Evolutionary conservation across 2,888 invertebrate genomes (phyloP).

Genomic region (Machimus atricapillus): DNA sequence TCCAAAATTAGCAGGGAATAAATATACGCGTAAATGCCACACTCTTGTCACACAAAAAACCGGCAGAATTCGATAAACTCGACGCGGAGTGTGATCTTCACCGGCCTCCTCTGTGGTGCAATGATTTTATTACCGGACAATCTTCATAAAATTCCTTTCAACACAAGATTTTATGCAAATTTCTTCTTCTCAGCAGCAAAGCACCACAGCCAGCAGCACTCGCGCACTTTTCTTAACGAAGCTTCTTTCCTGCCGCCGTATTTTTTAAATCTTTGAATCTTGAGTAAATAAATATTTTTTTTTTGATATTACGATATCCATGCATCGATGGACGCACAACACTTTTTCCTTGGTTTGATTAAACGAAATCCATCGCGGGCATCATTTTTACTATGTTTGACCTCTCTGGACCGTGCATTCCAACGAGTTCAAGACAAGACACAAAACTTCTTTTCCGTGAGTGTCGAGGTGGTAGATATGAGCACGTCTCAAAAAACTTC

Average conservation of each 20-base stretch:
- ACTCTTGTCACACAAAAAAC: background rate
- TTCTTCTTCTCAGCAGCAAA: background rate
- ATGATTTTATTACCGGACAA: background rate
- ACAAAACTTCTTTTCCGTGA: background rate
- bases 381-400: constrained; percentile 30
- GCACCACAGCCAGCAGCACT: background rate
- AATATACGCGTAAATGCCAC: background rate
- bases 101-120: background rate
- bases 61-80: background rate
- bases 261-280: background rate
- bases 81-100: background rate
- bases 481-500: constrained; percentile 37
- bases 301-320: background rate
- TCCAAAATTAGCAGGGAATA: constrained; percentile 12
- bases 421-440: constrained; percentile 40
- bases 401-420: constrained; percentile 39
- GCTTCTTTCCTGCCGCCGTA: background rate
- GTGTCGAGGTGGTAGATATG: background rate
- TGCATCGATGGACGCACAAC: constrained; percentile 25
- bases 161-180: constrained; percentile 35
- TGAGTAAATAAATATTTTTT: constrained; percentile 8
- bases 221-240: background rate
- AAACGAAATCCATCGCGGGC: constrained; percentile 32
- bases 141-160: constrained; percentile 34
- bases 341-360: constrained; percentile 17